Base-by-base conservation (phyloP, 2,888 invertebrate genomes). In the Entomobrya proxima region DNA sequence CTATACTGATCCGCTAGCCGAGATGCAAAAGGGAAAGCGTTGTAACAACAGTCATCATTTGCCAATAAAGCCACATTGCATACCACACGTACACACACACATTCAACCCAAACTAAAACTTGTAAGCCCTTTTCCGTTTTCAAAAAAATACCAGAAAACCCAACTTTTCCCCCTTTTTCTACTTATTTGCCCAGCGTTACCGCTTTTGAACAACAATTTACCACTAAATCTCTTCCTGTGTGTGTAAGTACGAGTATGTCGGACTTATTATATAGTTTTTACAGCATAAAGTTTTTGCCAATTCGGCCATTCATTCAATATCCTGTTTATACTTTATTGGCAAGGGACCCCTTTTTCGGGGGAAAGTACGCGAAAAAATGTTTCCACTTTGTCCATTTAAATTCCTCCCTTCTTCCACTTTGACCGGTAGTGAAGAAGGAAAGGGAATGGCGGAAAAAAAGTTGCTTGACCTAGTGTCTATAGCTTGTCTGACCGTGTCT, bases 201-300 rank as follows among this genome's bases (percentile, higher is more conserved):
- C 37, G n/a, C 76, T n/a, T n/a, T n/a, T n/a, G n/a, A n/a, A n/a
- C 9, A 75, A 21, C 58, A 75, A 61, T 75, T 75, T 82, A 82
- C 35, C 47, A 37, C 27, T 61, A 55, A 72, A 80, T 58, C 24
- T 37, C 21, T 80, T 80, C 6, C 27, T n/a, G 11, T 74, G 55
- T 55, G 55, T 55, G 55, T 55, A 18, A 55, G 18, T 21, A 55
- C 15, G 15, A 11, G 44, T 37, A 18, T 40, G 21, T 21, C 2
- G 27, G 18, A 21, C 9, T n/a, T 67, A 40, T 64, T 64, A 64
- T 27, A 27, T 9, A 27, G 6, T 30, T 64, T 13, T 35, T 55
- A 55, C 27, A 7, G 9, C 13, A 55, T 9, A 24, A 55, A 11
- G 21, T 0, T 7, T 55, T 55, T 55, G 27, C 24, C 21, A 55